Evolutionary conservation across 2,797 vertebrate genomes (phyloP).

Genomic region (Triplophysa bombifrons): DNA sequence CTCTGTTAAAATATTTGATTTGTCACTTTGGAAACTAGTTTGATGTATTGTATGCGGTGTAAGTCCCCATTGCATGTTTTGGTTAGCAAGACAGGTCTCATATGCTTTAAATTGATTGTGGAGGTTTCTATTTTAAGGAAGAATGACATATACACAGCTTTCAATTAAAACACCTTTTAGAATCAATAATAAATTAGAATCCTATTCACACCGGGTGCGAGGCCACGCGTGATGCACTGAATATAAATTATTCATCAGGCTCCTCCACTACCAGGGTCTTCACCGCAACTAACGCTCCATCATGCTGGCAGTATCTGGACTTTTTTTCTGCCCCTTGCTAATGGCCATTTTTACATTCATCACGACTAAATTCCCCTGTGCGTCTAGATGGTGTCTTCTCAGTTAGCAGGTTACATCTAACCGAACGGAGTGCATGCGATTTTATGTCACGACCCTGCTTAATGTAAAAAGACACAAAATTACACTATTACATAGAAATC

Average conservation of each 20-base stretch:
- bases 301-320: neutral
- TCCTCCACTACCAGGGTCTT: slow-evolving; percentile 27
- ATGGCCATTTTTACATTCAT: slow-evolving; percentile 11
- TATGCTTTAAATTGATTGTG: neutral
- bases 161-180: slow-evolving; percentile 22
- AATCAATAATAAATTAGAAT: slow-evolving; percentile 35
- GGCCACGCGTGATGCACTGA: neutral
- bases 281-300: slow-evolving; percentile 9
- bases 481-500: neutral
- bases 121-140: neutral
- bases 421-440: neutral
- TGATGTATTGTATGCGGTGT: too few relatives aligned
- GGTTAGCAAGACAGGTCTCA: neutral
- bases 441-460: neutral
- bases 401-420: neutral
- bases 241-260: slow-evolving; percentile 39
- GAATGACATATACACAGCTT: neutral
- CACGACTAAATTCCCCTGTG: slow-evolving; percentile 39
- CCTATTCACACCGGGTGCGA: slow-evolving; percentile 2
- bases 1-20: neutral
- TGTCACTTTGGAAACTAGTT: too few relatives aligned
- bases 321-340: slow-evolving; percentile 18
- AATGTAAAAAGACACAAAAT: neutral
- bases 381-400: slow-evolving; percentile 11
- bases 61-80: too few relatives aligned